A percentile compares a stretch with the other conserved stretches of the same genome.
Conservation (phyloP, 2,888 invertebrate genomes). For the Micoletzkya japonica region DNA sequence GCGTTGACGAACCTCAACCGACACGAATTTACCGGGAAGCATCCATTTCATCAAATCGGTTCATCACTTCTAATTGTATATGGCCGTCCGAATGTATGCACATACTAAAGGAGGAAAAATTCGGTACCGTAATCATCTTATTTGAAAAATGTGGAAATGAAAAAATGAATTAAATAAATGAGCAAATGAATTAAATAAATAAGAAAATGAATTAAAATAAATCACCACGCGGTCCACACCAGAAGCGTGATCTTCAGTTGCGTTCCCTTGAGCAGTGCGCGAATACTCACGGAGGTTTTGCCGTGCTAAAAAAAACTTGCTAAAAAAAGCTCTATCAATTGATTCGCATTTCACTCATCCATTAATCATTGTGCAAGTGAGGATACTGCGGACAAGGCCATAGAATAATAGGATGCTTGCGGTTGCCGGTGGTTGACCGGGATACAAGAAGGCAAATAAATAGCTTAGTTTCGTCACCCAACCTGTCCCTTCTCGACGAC, state of each 20-base stretch:
- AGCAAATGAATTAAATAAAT: neutral
- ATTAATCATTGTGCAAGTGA: too few relatives aligned
- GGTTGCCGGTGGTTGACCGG: neutral
- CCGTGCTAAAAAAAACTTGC: slow-evolving; percentile 21
- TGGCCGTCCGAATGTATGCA: too few relatives aligned
- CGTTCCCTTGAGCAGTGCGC: slow-evolving; percentile 73
- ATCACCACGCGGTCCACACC: slow-evolving; percentile 87
- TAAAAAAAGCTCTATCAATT: neutral
- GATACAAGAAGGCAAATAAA: neutral
- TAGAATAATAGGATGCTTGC: too few relatives aligned
- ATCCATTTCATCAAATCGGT: neutral
- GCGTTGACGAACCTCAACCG: slow-evolving; percentile 71
- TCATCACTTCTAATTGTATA: neutral
- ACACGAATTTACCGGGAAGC: neutral
- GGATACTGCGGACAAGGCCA: too few relatives aligned
- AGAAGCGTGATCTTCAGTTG: slow-evolving; percentile 80
- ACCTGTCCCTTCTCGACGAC: slow-evolving; percentile 68
- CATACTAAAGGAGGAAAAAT: neutral
- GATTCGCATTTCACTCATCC: too few relatives aligned
- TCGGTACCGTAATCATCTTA: neutral
- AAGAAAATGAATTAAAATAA: neutral
- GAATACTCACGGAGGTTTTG: slow-evolving; percentile 63
- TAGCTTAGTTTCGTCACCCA: neutral
- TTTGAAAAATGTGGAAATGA: neutral
- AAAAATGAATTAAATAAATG: neutral